These are phyloP conservation scores for Seira sanloemensis DNA, from an alignment of 2,888 invertebrate species.

Conservation along the genomic window DNA sequence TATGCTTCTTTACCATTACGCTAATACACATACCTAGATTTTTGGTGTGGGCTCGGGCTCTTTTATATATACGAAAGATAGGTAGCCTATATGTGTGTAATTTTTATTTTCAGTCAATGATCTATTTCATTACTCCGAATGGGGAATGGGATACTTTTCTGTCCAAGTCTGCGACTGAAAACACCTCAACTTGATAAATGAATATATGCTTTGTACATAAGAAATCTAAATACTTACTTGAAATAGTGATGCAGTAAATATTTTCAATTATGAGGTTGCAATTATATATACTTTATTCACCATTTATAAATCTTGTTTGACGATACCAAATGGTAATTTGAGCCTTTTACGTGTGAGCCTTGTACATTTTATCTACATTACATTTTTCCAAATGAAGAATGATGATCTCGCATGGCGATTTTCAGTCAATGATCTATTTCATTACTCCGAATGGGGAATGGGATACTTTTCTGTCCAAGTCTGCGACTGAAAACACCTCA, in stretches of 20 bases:
- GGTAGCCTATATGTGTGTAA: too few relatives aligned
- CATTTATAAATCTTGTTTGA: constrained; percentile 48
- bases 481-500: too few relatives aligned
- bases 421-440: too few relatives aligned
- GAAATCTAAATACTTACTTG: not conserved
- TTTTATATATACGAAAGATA: too few relatives aligned
- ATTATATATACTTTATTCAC: not conserved
- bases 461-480: not conserved
- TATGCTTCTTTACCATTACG: too few relatives aligned
- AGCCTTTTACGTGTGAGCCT: constrained; percentile 23
- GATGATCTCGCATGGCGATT: not conserved
- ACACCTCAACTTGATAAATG: too few relatives aligned
- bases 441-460: not conserved
- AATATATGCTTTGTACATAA: not conserved
- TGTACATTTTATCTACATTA: not conserved
- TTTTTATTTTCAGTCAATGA: too few relatives aligned
- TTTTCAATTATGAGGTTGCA: not conserved
- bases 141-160: not conserved
- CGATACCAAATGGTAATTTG: constrained; percentile 43
- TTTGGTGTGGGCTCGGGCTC: too few relatives aligned
- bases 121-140: not conserved
- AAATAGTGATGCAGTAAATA: not conserved
- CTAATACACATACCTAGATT: too few relatives aligned
- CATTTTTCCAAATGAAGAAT: not conserved
- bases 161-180: not conserved